phyloP scores from a whole-genome alignment of 2,888 invertebrate species.

The Drosophila neotestacea region DNA sequence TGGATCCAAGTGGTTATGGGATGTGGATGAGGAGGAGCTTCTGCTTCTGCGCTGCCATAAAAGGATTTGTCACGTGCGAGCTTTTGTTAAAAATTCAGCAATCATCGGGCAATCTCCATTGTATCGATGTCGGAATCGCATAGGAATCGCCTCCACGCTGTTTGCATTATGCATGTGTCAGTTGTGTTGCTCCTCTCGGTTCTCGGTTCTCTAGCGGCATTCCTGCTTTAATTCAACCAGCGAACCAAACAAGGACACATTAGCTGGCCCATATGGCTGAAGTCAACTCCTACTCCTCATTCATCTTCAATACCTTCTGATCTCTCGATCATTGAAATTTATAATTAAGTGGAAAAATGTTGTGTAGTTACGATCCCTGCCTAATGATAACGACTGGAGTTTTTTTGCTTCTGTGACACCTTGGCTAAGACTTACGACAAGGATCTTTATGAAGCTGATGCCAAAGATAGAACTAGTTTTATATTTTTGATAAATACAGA shows the following conservation, averaged over 20 bases:
- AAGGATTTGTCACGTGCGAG: slow-evolving; percentile 85
- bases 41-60: slow-evolving; percentile 78
- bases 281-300: slow-evolving; percentile 5
- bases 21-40: not conserved
- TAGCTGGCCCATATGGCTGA: slow-evolving; percentile 63
- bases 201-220: slow-evolving; percentile 67
- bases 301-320: not conserved
- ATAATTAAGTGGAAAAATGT: slow-evolving; percentile 78
- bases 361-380: slow-evolving; percentile 34
- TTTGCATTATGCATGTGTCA: slow-evolving; percentile 72
- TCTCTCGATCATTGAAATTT: slow-evolving; percentile 70
- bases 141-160: slow-evolving; percentile 46
- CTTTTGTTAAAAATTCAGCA: slow-evolving; percentile 85
- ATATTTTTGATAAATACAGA: not conserved
- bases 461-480: slow-evolving; percentile 35
- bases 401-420: slow-evolving; percentile 33
- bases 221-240: slow-evolving; percentile 76
- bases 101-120: slow-evolving; percentile 82
- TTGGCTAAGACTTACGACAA: slow-evolving; percentile 23
- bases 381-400: slow-evolving; percentile 31
- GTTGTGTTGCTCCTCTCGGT: not conserved
- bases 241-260: slow-evolving; percentile 80
- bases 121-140: slow-evolving; percentile 55
- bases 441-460: slow-evolving; percentile 31
- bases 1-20: no score